These are phyloP conservation scores for Drosophila infuscata DNA, from an alignment of 2,888 invertebrate genomes.

Conservation along the genomic window DNA sequence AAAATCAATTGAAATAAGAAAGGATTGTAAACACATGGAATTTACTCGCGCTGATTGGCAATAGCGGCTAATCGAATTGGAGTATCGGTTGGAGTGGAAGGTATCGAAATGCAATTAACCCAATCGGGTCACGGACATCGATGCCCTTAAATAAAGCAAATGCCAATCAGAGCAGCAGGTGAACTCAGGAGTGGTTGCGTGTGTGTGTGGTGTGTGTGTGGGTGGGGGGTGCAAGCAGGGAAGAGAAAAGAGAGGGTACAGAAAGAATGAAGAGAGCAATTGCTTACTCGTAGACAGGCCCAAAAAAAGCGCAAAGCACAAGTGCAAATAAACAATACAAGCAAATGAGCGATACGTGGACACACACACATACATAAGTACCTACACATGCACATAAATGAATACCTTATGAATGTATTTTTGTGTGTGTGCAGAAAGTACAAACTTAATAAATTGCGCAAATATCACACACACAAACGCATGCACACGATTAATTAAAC, in stretches of 20 bases:
- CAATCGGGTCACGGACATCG: conserved; percentile 68
- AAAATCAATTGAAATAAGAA: conserved; percentile 45
- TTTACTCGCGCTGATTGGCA: conserved; percentile 19
- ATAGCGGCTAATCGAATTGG: conserved; percentile 28
- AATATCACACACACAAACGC: conserved; percentile 36
- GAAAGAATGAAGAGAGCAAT: conserved; percentile 33
- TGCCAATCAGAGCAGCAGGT: conserved; percentile 61
- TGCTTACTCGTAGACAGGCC: conserved; percentile 30
- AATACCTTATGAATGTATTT: neutral
- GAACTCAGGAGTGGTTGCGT: conserved; percentile 28
- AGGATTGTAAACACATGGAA: conserved; percentile 23
- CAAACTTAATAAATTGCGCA: conserved; percentile 61
- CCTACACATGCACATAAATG: neutral
- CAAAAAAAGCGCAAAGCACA: conserved; percentile 55
- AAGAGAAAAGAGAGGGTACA: conserved; percentile 11
- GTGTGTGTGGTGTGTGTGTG: conserved; percentile 2
- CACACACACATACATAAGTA: conserved; percentile 13
- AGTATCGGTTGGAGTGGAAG: conserved; percentile 6
- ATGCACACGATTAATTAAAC: conserved; percentile 55
- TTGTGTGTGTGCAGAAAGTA: conserved; percentile 27
- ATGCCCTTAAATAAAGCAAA: conserved; percentile 46
- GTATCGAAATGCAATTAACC: conserved; percentile 24
- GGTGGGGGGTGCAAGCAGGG: conserved; percentile 44
- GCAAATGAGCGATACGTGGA: conserved; percentile 31
- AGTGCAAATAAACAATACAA: conserved; percentile 66